Evolutionary conservation across 2,888 invertebrate genomes (phyloP).

Genomic region (Trilocha varians): DNA sequence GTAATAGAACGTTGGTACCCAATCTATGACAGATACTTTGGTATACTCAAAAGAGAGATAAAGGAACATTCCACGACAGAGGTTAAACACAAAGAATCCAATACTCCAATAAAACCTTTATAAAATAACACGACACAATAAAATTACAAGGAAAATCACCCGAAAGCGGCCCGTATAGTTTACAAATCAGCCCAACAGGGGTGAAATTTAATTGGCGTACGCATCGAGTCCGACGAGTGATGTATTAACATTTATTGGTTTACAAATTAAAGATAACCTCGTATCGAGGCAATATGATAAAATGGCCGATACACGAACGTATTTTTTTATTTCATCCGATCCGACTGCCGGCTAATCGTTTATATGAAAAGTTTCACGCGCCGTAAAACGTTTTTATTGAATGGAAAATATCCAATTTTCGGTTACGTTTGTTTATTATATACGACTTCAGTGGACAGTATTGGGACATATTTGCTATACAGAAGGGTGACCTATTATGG

Average conservation of each 20-base stretch:
- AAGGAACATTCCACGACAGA: too few species aligned
- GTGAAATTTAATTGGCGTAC: slow-evolving; percentile 53
- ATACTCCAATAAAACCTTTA: too few species aligned
- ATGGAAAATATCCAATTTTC: neutral
- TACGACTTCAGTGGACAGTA: neutral
- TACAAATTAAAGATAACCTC: slow-evolving; percentile 64
- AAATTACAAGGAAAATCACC: slow-evolving; percentile 41
- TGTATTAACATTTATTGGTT: slow-evolving; percentile 71
- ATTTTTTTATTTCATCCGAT: neutral
- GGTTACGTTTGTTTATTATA: neutral
- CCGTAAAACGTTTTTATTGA: neutral
- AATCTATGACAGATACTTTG: too few species aligned
- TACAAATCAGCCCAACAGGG: slow-evolving; percentile 61
- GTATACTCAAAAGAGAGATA: too few species aligned
- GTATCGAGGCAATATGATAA: neutral
- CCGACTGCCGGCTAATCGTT: neutral
- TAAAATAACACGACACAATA: slow-evolving; percentile 49
- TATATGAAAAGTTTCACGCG: neutral
- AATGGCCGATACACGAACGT: neutral
- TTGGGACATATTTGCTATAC: too few species aligned
- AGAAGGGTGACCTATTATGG: too few species aligned
- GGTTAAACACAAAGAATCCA: too few species aligned
- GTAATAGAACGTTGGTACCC: too few species aligned
- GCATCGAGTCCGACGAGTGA: slow-evolving; percentile 42
- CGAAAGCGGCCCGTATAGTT: slow-evolving; percentile 53